Evolutionary conservation across 2,888 invertebrate species (phyloP), one percentile per base, ranked within the genome.

Genomic region (Drosophila mettleri): DNA sequence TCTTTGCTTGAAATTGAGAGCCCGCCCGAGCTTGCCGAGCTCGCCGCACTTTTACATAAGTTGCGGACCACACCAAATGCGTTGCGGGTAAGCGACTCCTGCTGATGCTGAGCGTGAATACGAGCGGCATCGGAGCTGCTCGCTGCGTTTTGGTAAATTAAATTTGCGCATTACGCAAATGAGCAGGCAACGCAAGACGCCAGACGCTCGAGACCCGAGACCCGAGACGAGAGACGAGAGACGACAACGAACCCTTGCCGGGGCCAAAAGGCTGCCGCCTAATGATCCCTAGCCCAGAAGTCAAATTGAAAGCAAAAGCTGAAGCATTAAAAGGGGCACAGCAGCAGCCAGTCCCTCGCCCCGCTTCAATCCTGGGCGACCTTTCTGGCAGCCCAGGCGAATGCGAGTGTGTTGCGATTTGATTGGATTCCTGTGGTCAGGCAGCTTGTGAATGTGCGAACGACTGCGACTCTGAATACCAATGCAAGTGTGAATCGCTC

Each of bases 161-260:
- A 88, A 81, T 89, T 88, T 83, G 76, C 87, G 79, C 89, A 89
- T 88, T 88, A 89, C 78, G 87, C 85, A 88, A 88, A 89, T 89
- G 88, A 88, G 87, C 88, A 87, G 85, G 12, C 46, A 29, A 45
- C 45, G 24, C 16, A 27, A 29, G 64, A 60, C 60, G 60, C 43
- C 51, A 58, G 60, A 52, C 45, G 10, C 7, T 66, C 63, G 59
- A 57, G 63, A 22, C 41, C 7, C 39, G 62, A 58, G 68, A 18
- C 16, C 10, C 63, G 62, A 55, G 60, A 36, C 34, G 7, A 36
- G 58, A 59, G 60, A 41, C 24, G 24, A 41, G 63, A 57, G 67
- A 27, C 24, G 45, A 59, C 62, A 58, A 41, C 16, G 49, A 63
- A 57, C 70, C 61, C 63, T 69, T 72, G 46, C 43, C 52, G 6